A percentile compares a stretch with the other conserved stretches of the same genome.
These are phyloP conservation scores for Cryptomyrus ogoouensis DNA, from an alignment of 2,113 vertebrate species.

Conservation along the genomic window DNA sequence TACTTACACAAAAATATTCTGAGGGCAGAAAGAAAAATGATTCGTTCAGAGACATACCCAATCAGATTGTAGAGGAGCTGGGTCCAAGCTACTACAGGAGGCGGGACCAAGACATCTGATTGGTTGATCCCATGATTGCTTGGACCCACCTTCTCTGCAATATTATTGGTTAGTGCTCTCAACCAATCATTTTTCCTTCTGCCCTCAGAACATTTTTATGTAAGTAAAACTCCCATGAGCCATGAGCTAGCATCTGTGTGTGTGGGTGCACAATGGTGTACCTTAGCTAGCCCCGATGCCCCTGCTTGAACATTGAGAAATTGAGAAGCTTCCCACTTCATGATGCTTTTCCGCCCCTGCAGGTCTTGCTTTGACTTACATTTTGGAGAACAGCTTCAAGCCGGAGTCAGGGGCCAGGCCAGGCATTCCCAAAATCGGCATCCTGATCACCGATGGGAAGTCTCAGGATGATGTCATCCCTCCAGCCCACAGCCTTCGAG, in stretches of 20 bases:
- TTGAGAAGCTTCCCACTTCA: background rate
- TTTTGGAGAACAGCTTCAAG: slow-evolving; percentile 93
- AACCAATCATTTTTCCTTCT: too few relatives aligned
- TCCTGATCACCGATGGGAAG: slow-evolving; percentile 94
- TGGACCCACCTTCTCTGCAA: too few relatives aligned
- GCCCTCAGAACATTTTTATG: too few relatives aligned
- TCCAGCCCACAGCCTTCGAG: slow-evolving; percentile 76
- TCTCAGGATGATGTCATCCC: slow-evolving; percentile 91
- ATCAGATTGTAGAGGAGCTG: too few relatives aligned
- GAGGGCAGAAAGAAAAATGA: too few relatives aligned
- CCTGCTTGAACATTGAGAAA: background rate
- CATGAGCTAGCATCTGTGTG: background rate
- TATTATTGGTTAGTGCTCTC: too few relatives aligned
- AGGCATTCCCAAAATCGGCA: slow-evolving; percentile 88
- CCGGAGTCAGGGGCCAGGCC: slow-evolving; percentile 79
- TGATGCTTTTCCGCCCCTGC: slow-evolving; percentile 11
- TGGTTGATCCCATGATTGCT: too few relatives aligned
- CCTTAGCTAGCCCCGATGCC: background rate
- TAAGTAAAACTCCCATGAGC: too few relatives aligned
- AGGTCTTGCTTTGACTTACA: slow-evolving; percentile 90
- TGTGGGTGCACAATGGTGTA: background rate
- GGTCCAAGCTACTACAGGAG: too few relatives aligned
- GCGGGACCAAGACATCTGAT: too few relatives aligned
- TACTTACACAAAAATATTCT: too few relatives aligned
- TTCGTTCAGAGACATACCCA: too few relatives aligned